Percentiles rank a stretch among this genome's conserved stretches.
Evolutionary conservation across 2,888 invertebrate species (phyloP).

Genomic region (Lasioglossum villosulum): DNA sequence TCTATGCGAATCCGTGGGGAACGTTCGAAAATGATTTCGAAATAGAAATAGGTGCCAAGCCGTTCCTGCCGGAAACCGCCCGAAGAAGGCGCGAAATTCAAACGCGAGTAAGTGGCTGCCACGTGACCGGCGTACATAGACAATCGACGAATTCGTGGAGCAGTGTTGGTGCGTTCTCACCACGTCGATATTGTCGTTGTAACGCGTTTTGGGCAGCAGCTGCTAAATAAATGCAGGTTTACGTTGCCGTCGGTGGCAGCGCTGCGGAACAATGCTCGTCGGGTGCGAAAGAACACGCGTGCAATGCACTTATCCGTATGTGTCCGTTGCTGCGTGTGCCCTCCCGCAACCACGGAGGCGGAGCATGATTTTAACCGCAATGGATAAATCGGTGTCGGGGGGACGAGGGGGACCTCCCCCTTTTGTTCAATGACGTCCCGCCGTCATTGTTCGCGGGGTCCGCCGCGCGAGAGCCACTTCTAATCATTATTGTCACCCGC

Average conservation of each 20-base stretch:
- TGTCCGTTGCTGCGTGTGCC: constrained; percentile 20
- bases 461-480: constrained; percentile 45
- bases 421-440: constrained; percentile 40
- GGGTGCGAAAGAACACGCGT: constrained; percentile 55
- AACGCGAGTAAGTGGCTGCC: not conserved
- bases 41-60: too few species aligned
- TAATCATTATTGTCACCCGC: constrained; percentile 61
- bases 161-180: constrained; percentile 20
- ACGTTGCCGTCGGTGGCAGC: constrained; percentile 37
- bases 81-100: not conserved
- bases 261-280: constrained; percentile 41
- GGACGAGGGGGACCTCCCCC: constrained; percentile 6
- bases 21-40: too few species aligned
- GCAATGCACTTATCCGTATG: constrained; percentile 40
- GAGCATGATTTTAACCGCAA: constrained; percentile 64
- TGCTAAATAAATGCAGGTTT: constrained; percentile 61
- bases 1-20: too few species aligned
- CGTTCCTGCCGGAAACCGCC: not conserved
- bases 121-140: not conserved
- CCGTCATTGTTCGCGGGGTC: constrained; percentile 48
- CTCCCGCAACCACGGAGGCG: constrained; percentile 57
- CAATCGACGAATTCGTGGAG: not conserved
- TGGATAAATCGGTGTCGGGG: constrained; percentile 54
- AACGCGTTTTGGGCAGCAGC: constrained; percentile 49
- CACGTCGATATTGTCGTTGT: constrained; percentile 36